Evolutionary conservation across 64 coral and sea anemone genomes (phyloP), one percentile per base, ranked within the genome.

Genomic region (Cladopsammia gracilis): DNA sequence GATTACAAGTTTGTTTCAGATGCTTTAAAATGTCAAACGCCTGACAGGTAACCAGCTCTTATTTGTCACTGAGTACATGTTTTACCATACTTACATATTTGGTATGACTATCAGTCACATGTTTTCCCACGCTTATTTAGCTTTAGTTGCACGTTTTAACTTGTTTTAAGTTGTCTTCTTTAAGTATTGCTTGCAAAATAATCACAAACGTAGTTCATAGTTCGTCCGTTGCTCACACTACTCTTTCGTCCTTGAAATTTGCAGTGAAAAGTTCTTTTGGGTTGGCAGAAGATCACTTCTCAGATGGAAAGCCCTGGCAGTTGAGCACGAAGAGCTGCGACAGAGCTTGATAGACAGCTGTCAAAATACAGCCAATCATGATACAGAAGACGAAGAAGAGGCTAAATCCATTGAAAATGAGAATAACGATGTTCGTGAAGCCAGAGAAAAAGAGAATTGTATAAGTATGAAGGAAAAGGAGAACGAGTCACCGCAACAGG

Each of bases 271-370:
- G 19, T 88, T 77, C 60, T 99, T 79, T 84, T 99, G 98, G 98
- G 91, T 99, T 6, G 94, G 98, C 10, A 96, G 88, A 34, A 91
- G 70, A 15, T 99, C 98, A 5, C 78, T 99, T 62, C 76, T 85
- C 2, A 83, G 91, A 43, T 99, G 98, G 98, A 95, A 93, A 86
- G 75, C 47, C 5, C 73, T 96, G 7, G 98, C 98, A 49, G 78
- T 65, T 25, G 46, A 71, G 14, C 48, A 83, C 5, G 88, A 91
- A 78, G 70, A 84, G 56, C 42, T 69, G 7, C 75, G 82, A 20
- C 86, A 64, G 69, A 76, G 76, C 73, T 77, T 85, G 77, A 87
- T 69, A 23, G 75, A 25, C 19, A 69, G 20, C 45, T 77, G 68
- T 73, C 64, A 49, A 74, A 86, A 8, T 76, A 52, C 51, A 74